Base-by-base conservation (phyloP, 2,888 invertebrate species). In the Oscheius sp. region DNA sequence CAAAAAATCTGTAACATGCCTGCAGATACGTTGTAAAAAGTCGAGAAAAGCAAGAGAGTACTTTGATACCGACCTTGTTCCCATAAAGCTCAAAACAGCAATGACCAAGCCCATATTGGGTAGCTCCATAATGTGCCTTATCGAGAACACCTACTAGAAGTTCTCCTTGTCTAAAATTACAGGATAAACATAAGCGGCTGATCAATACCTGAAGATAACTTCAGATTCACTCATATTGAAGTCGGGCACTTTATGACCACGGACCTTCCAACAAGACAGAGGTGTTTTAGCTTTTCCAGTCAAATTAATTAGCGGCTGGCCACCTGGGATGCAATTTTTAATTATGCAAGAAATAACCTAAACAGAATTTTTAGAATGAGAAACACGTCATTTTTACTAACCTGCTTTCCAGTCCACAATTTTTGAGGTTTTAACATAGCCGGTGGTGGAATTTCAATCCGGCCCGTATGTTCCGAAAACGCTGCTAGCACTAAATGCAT, bases 361-460 rank as follows among this genome's bases (percentile, higher is more conserved):
- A 58, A 69, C 9, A 18, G 3, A 55, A 13, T 3, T 53, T 25
- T 53, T 16, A 69, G 16, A n/a, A 1, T 16, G 25, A 21, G 7
- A 43, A 6, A n/a, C 52, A 29, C 29, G 27, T 5, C n/a, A 21
- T 23, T 35, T 35, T 35, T 35, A 35, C 5, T 58, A 12, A 91
- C 90, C 91, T 99, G 98, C 90, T 99, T 99, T 2, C 99, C 99
- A 0, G 96, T 95, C 98, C 98, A 99, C 21, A 97, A 89, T 23
- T 89, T 89, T 1, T 91, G 84, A 0, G 99, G 99, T 90, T 96
- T 96, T 1, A 95, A 74, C 77, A 99, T 95, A 1, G 94, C 90
- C 0, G 99, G 99, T 87, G 95, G 94, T 0, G 89, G 86, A 49
- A 87, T 80, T 55, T 78, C 74, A 25, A 89, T 70, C 12, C 87